Conservation (phyloP, 2,888 invertebrate species). For the Yponomeuta plumbellus region DNA sequence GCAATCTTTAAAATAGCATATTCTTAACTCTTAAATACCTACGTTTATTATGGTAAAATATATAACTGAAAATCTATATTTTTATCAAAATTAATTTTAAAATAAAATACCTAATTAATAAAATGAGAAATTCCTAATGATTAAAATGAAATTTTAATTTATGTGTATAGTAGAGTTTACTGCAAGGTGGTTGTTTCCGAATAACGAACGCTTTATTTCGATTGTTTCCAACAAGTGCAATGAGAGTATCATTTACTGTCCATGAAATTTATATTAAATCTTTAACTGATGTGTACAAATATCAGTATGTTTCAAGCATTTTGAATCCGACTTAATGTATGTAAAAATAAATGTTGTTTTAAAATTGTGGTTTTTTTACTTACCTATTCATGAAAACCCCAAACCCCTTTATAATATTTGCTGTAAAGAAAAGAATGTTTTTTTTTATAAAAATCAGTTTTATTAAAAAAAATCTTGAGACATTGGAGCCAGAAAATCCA, state of each 20-base stretch:
- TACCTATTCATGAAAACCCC: slow-evolving; percentile 18
- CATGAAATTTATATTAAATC: slow-evolving; percentile 64
- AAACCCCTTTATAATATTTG: background rate
- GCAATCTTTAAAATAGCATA: slow-evolving; percentile 41
- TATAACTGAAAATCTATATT: slow-evolving; percentile 64
- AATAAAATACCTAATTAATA: slow-evolving; percentile 63
- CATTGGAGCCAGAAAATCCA: background rate
- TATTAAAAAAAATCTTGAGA: background rate
- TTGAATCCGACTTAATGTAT: slow-evolving; percentile 77
- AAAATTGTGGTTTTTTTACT: slow-evolving; percentile 65
- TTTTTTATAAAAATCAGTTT: background rate
- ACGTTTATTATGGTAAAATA: slow-evolving; percentile 6
- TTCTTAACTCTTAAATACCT: slow-evolving; percentile 61
- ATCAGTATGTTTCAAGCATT: slow-evolving; percentile 75
- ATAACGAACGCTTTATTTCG: slow-evolving; percentile 54
- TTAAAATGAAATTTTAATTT: slow-evolving; percentile 69
- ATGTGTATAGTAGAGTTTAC: slow-evolving; percentile 67
- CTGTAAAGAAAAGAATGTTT: background rate
- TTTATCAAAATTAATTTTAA: slow-evolving; percentile 70
- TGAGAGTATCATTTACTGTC: slow-evolving; percentile 67
- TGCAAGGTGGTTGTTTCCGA: slow-evolving; percentile 52
- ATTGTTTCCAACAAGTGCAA: slow-evolving; percentile 53
- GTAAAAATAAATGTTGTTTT: slow-evolving; percentile 78
- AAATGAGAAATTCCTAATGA: slow-evolving; percentile 61
- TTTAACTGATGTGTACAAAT: slow-evolving; percentile 72